These are phyloP conservation scores for Macrosoma leucophasiata DNA, from an alignment of 2,888 invertebrate species.

Conservation along the genomic window DNA sequence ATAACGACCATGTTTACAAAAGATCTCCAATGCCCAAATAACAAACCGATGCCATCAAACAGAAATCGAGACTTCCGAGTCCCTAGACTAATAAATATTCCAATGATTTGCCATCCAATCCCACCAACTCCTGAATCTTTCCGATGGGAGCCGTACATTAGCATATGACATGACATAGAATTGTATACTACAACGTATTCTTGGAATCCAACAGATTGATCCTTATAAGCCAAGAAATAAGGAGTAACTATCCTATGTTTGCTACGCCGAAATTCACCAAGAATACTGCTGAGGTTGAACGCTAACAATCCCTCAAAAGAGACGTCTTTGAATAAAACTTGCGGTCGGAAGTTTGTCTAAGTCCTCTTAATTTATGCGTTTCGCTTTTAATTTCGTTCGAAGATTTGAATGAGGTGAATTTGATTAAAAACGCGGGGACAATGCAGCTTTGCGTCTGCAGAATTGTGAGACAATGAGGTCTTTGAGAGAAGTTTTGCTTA, in stretches of 20 bases:
- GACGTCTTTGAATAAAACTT: conserved; percentile 55
- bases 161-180: conserved; percentile 49
- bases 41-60: conserved; percentile 35
- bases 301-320: conserved; percentile 55
- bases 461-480: too few species aligned
- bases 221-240: too few species aligned
- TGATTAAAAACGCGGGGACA: conserved; percentile 58
- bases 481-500: too few species aligned
- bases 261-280: conserved; percentile 8
- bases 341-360: conserved; percentile 51
- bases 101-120: conserved; percentile 65
- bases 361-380: conserved; percentile 64
- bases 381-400: conserved; percentile 56
- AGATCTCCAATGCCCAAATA: conserved; percentile 32
- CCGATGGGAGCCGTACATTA: conserved; percentile 61
- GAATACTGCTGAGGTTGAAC: conserved; percentile 34
- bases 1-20: conserved; percentile 16
- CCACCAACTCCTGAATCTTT: conserved; percentile 57
- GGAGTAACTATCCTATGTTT: too few species aligned
- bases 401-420: conserved; percentile 42
- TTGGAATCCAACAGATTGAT: too few species aligned
- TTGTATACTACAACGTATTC: too few species aligned
- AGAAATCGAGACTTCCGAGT: conserved; percentile 36
- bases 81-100: conserved; percentile 67
- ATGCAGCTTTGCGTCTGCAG: too few species aligned